These are phyloP conservation scores for Cheilosia variabilis DNA, from an alignment of 2,888 invertebrate species.

Conservation along the genomic window DNA sequence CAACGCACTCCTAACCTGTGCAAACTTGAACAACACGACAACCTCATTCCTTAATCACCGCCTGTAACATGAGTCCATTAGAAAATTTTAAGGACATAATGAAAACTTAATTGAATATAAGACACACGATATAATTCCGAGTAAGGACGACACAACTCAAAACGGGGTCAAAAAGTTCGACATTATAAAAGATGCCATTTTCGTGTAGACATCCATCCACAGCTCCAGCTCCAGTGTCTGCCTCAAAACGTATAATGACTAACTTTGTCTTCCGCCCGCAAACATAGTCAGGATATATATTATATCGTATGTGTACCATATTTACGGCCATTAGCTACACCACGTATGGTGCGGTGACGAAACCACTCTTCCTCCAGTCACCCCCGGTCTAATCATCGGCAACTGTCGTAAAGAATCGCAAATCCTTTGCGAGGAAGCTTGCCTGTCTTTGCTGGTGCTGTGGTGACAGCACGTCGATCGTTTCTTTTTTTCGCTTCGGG, in stretches of 20 bases:
- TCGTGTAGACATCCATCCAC: conserved; percentile 9
- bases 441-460: conserved; percentile 23
- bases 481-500: conserved; percentile 31
- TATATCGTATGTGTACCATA: conserved; percentile 44
- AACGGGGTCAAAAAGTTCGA: conserved; percentile 61
- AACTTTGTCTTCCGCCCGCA: conserved; percentile 49
- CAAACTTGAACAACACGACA: conserved; percentile 23
- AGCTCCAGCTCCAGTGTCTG: conserved; percentile 8
- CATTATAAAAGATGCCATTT: conserved; percentile 56
- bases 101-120: conserved; percentile 71
- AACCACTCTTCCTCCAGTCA: conserved; percentile 1
- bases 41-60: conserved; percentile 42
- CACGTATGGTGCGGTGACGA: conserved; percentile 44
- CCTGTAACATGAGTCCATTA: conserved; percentile 46
- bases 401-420: conserved; percentile 64
- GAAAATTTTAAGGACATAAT: conserved; percentile 51
- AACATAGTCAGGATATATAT: conserved; percentile 37
- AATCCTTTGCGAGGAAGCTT: conserved; percentile 29
- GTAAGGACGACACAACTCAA: conserved; percentile 5
- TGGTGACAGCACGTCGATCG: conserved; percentile 66
- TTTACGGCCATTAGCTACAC: conserved; percentile 66
- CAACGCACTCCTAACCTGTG: conserved; percentile 50
- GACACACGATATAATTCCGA: conserved; percentile 43
- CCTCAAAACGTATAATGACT: conserved; percentile 64
- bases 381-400: conserved; percentile 49